Base-by-base conservation (phyloP, 1,140 invertebrate genomes). In the Camponotus pennsylvanicus region DNA sequence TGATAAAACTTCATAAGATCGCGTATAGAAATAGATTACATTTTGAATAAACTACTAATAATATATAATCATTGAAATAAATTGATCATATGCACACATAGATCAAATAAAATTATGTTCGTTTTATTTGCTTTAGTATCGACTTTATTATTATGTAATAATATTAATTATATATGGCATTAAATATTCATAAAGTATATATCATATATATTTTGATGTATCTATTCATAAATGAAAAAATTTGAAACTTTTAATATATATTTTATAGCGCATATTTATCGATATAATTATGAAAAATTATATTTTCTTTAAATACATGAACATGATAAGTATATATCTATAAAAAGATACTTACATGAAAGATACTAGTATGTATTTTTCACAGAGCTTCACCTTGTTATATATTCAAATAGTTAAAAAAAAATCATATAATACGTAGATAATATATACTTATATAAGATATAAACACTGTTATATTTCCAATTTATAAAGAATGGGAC, bases 1-100 rank as follows among this genome's bases (percentile, higher is more conserved):
- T 77, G 67, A 70, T 88, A 75, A 76, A 86, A 89, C n/a, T 49
- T 66, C 49, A 4, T 63, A 61, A 70, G 27, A 52, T 76, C 8
- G 11, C 37, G n/a, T 79, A 57, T 27, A 27, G 42, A 76, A 57
- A n/a, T 45, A 76, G 40, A 64, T 64, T 78, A 37, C 42, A 63
- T 88, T 89, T 86, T 70, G 73, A 55, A 52, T 52, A 67, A 11
- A 80, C 3, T 6, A 67, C n/a, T 27, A n/a, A 4, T 18, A 18
- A 67, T 27, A 70, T 55, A 32, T 45, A 78, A 76, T 45, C 11
- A 79, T 61, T 52, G 67, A 67, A 79, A 1, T 52, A 3, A 52
- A 52, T 52, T 18, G 49, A 52, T 52, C 15, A 18, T 45, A 45
- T 2, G 11, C 13, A 49, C 45, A 49, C 13, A 49, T 3, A 49